Evolutionary conservation across 1,140 invertebrate species (phyloP).

Genomic region (Bombus pascuorum): DNA sequence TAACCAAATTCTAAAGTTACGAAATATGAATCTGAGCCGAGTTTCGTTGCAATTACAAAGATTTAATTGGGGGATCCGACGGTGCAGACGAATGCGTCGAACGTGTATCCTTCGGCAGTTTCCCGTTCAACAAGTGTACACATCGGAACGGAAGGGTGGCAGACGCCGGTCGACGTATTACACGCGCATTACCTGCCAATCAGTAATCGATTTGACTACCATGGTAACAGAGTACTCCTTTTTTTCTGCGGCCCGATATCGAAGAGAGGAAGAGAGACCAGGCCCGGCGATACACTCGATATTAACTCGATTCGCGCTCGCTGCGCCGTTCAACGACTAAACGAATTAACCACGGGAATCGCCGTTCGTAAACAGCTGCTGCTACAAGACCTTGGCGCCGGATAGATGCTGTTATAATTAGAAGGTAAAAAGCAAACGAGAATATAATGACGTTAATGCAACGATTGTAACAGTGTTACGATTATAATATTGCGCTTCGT

Average conservation of each 20-base stretch:
- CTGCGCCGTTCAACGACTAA: conserved; percentile 55
- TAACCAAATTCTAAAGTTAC: not conserved
- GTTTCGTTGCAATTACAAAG: conserved; percentile 26
- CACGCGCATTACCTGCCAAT: conserved; percentile 69
- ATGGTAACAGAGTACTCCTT: conserved; percentile 63
- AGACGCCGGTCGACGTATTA: conserved; percentile 59
- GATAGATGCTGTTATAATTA: not conserved
- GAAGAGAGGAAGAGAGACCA: conserved; percentile 42
- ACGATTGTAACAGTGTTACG: not conserved
- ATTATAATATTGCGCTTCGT: not conserved
- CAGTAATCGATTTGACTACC: conserved; percentile 69
- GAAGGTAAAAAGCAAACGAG: not conserved
- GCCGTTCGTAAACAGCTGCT: conserved; percentile 46
- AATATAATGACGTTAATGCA: not conserved
- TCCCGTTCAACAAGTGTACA: conserved; percentile 61
- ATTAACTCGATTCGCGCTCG: conserved; percentile 68
- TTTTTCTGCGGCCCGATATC: conserved; percentile 57
- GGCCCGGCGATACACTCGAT: conserved; percentile 55
- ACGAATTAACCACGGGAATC: conserved; percentile 63
- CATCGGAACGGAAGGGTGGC: conserved; percentile 40
- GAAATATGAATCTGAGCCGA: not conserved
- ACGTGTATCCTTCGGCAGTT: conserved; percentile 50
- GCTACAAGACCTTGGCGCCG: not conserved
- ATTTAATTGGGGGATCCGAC: conserved; percentile 31
- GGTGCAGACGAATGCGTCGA: conserved; percentile 32